Base-by-base conservation (phyloP, 2,113 vertebrate genomes). In the Clarias macrocephalus region DNA sequence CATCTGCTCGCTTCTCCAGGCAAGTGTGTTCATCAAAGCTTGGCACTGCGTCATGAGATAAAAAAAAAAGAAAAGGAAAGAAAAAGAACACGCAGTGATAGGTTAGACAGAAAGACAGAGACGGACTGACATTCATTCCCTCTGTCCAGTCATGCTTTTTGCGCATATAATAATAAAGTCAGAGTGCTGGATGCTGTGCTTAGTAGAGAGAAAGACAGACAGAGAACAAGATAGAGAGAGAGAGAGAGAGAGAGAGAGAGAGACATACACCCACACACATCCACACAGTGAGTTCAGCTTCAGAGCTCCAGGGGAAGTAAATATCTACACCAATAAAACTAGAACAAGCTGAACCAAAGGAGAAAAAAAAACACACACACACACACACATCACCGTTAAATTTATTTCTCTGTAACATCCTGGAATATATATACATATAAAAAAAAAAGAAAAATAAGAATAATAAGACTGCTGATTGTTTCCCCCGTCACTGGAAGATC, bases 321-420 rank as follows among this genome's bases (percentile, higher is more conserved):
- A 88, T 79, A 89, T 73, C 88, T 79, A 81, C 88, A 80, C 72
- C 86, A n/a, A 63, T 63, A n/a, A 89, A 88, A 88, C 85, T 42
- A 65, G 65, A 54, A 89, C 88, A 85, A 79, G 85, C 83, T 79
- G 33, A 89, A 84, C 76, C 77, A 75, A 80, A 48, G 6, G 77
- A 80, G 75, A 73, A 62, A 80, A 60, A 28, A 28, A 42, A 42
- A 48, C 42, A 48, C 42, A 48, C 42, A 42, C 42, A 42, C 42
- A 42, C 42, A 42, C 42, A 42, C 42, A 42, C 42, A 42, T 4
- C 48, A 65, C 56, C 7, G 23, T 76, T 57, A 79, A 84, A 85
- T 77, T 28, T 28, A 54, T 77, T 56, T 54, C 33, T 73, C 37
- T 54, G 56, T 80, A 73, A 18, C 2, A 85, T 56, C 79, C 60